Evolutionary conservation across 2,797 vertebrate genomes (phyloP), one percentile per base, ranked within the genome.

Genomic region (Neosilurus mollespiculum): DNA sequence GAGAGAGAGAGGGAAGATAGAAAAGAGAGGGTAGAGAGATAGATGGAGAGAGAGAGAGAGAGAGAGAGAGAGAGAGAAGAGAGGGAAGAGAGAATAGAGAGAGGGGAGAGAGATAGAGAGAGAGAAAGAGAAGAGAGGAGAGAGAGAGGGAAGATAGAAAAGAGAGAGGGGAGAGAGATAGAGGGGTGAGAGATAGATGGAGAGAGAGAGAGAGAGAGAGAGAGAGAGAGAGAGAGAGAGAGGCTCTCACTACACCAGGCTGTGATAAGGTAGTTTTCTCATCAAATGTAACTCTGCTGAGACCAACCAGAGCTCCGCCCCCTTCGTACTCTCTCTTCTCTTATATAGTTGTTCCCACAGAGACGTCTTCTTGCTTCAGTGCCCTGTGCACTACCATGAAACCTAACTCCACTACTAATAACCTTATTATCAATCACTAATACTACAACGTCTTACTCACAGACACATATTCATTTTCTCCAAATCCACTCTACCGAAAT

Each of bases 251-350:
- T 26, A 16, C 26, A 72, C 0, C n/a, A 62, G 77, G 65, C 30
- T 85, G 91, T 82, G 90, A 51, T 78, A 88, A 89, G 87, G 87
- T 81, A 88, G 91, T 93, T 94, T 94, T 94, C 92, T 94, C 94
- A 95, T 85, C 62, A 69, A 71, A 49, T 81, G 43, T 78, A 51
- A 24, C 20, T 61, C 64, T 66, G 43, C 30, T 34, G 78, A 43
- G 80, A 65, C 79, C 67, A 67, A 1, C 73, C 43, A 81, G 30
- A 37, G 51, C 51, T 80, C 61, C 22, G 2, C 58, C 59, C 16
- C 26, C 16, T 26, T 56, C 81, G 9, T 10, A 22, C 34, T 30
- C 26, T 80, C 51, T 30, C 78, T 75, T 72, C 59, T 61, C 81
- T 71, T 1, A 43, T 43, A 43, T 43, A 58, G 56, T 65, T 8